phyloP scores from a whole-genome alignment of 2,888 invertebrate species.

The Tachina lurida region DNA sequence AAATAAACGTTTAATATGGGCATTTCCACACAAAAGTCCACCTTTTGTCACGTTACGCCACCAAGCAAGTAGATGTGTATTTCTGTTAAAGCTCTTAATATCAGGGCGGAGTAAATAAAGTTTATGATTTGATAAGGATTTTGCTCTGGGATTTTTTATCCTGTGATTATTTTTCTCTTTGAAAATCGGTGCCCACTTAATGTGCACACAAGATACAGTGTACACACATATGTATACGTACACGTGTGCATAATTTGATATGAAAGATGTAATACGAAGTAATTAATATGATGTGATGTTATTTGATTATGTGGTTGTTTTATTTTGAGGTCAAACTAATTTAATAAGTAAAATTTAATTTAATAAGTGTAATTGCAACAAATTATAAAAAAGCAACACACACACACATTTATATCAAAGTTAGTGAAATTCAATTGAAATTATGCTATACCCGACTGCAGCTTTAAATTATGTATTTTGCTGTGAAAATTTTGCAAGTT shows the following conservation, averaged over 20 bases:
- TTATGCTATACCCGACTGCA: background rate
- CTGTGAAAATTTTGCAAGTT: background rate
- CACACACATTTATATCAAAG: constrained; percentile 18
- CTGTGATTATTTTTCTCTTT: no score
- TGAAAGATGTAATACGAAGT: background rate
- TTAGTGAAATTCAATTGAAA: background rate
- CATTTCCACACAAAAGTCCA: no score
- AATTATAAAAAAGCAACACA: constrained; percentile 18
- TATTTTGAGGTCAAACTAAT: constrained; percentile 46
- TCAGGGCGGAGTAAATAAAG: no score
- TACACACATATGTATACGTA: no score
- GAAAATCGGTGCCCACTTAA: no score
- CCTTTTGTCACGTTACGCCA: no score
- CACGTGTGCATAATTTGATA: background rate
- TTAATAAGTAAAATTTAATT: constrained; percentile 41
- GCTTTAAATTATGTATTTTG: background rate
- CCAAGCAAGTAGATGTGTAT: no score
- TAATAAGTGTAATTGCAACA: constrained; percentile 14
- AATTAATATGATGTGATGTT: constrained; percentile 32
- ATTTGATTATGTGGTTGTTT: constrained; percentile 41
- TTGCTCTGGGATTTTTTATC: no score
- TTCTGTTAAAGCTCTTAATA: no score
- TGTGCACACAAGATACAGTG: no score
- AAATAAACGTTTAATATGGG: no score
- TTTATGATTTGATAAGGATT: no score